phyloP scores from a whole-genome alignment of 2,797 vertebrate genomes.

The Pachyuromys duprasi region DNA sequence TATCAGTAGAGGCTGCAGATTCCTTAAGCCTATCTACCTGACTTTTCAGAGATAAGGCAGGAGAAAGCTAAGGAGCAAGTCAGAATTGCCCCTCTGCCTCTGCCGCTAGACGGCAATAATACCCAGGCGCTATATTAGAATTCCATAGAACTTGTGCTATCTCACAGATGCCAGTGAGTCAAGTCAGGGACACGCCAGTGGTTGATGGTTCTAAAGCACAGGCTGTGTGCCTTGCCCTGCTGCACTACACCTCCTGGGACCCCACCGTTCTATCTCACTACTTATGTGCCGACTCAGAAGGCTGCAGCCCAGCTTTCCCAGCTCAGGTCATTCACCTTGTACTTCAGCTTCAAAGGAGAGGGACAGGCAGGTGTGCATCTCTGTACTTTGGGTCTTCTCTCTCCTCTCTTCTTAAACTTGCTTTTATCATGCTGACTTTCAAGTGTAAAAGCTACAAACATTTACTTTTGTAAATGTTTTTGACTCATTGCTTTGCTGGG shows the following conservation, averaged over 20 bases:
- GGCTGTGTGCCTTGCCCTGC: not conserved
- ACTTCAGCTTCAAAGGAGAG: not conserved
- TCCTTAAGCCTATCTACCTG: not conserved
- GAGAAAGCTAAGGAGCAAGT: not conserved
- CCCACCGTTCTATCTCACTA: not conserved
- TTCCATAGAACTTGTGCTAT: not conserved
- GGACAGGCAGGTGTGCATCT: not conserved
- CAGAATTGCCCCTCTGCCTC: too few relatives aligned
- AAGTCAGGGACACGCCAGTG: not conserved
- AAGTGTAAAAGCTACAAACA: constrained; percentile 48
- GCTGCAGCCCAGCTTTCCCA: not conserved
- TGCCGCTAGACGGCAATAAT: not conserved
- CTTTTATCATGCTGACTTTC: constrained; percentile 28
- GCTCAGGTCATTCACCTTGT: too few relatives aligned
- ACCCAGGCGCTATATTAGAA: not conserved
- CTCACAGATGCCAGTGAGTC: not conserved
- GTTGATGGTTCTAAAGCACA: constrained; percentile 10
- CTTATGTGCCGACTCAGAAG: not conserved
- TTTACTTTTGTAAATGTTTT: constrained; percentile 23
- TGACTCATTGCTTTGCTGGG: not conserved
- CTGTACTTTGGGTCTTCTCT: not conserved
- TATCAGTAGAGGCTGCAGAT: not conserved
- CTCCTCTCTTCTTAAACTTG: not conserved
- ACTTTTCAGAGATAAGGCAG: not conserved
- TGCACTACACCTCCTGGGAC: rapidly evolving